Conservation (phyloP, 2,797 vertebrate species). For the Mareca penelope region DNA sequence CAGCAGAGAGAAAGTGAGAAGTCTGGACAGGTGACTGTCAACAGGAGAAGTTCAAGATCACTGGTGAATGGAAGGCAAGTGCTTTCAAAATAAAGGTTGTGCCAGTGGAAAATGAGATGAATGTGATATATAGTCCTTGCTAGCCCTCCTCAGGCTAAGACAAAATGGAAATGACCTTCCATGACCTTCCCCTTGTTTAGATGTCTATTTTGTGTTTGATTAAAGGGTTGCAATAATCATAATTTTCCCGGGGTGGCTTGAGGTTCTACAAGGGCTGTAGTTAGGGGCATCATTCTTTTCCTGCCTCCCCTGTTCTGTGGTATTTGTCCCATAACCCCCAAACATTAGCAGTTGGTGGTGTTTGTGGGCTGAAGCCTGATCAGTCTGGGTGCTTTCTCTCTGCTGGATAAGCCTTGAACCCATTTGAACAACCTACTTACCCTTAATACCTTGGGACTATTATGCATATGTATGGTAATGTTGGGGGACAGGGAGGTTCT, state of each 20-base stretch:
- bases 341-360: not conserved
- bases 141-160: not conserved
- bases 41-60: not conserved
- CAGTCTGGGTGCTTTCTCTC: not conserved
- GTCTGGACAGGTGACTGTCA: not conserved
- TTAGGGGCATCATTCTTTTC: not conserved
- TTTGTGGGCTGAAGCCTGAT: not conserved
- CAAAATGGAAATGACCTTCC: not conserved
- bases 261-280: not conserved
- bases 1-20: not conserved
- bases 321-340: not conserved
- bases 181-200: not conserved
- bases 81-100: not conserved
- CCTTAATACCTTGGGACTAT: not conserved
- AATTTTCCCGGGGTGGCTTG: not conserved
- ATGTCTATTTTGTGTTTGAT: not conserved
- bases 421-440: not conserved
- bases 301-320: not conserved
- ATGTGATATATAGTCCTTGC: not conserved
- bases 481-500: not conserved
- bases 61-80: not conserved
- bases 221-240: not conserved
- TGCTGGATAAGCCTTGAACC: not conserved
- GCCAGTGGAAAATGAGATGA: not conserved
- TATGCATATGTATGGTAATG: not conserved